Evolutionary conservation across 2,113 vertebrate species (phyloP), one percentile per base, ranked within the genome.

Genomic region (Saiga tatarica): DNA sequence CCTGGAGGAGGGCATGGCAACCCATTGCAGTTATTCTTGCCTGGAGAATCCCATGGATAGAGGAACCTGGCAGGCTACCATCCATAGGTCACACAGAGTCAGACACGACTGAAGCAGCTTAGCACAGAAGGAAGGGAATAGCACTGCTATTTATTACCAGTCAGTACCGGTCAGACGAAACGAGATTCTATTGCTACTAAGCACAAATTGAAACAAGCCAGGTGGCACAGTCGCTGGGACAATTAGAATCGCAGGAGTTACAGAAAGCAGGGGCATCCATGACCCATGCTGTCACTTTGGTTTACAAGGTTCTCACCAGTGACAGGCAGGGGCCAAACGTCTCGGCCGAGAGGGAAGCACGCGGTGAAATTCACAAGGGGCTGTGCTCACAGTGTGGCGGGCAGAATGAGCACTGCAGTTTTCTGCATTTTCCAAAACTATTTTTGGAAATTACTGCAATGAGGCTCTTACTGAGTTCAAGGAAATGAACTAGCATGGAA

Each of bases 391-490:
- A 1, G 36, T 0, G 82, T 42, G 71, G 87, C 94, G 55, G 55
- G 96, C 93, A 96, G 78, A 79, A 25, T 3, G 3, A 82, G 93
- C 93, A 71, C 15, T 84, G 55, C 39, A 64, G 95, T 23, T 42
- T 47, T 84, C 93, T 91, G 26, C 52, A 36, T 71, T 81, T 92
- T 97, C 95, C 95, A 95, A 64, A 98, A 64, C 55, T 95, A 86
- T 93, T 98, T 98, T 96, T 97, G 95, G 97, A 94, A 36, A 33
- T 60, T 26, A 60, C 39, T 84, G 91, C 94, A 97, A 93, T 92
- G 64, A 62, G 42, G 96, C 74, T 95, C 78, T 89, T 25, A 89
- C 17, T 71, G 95, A 93, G 94, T 94, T 97, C 57, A 96, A 96
- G 89, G 87, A 93, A 96, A 98, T 78, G 42, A 94, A 92, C 82